Evolutionary conservation across 2,797 vertebrate genomes (phyloP), one percentile per base, ranked within the genome.

Genomic region (Sebastes wilsoni): DNA sequence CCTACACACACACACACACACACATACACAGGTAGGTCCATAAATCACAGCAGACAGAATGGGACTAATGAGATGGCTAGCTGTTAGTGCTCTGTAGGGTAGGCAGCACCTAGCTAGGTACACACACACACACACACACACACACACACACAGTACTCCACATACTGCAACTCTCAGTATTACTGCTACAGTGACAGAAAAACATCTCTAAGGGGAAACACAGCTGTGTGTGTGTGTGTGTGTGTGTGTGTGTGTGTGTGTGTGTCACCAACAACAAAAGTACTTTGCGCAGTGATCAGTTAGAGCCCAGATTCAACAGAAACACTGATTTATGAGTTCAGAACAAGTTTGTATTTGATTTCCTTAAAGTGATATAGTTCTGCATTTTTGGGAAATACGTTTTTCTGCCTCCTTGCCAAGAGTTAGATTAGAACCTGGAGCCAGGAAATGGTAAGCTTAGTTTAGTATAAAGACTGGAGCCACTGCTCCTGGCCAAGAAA

Each of bases 41-140:
- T 92, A 90, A 92, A 93, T 92, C 92, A 93, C 85, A 83, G 60
- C 73, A 80, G 91, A 93, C 92, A 92, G 92, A 93, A 92, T 93
- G 88, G 77, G 92, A 92, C 89, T 91, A 93, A 90, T 89, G 82
- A 82, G 73, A 68, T 72, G 36, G 81, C 78, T 89, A 69, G 58
- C 83, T 89, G 83, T 84, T 87, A 82, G 80, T 27, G 1, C 74
- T 83, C 46, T 73, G 66, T 82, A 49, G 62, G 70, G 66, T 27
- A 66, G 69, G 27, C 75, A 64, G 76, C 22, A 72, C 62, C 55
- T 25, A 52, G 74, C 69, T 72, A 76, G 66, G 8, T 54, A 32
- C 42, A 30, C 20, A 23, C 13, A 60, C 22, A 38, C 52, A 7
- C 23, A 13, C 62, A 58, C 49, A 38, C 27, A 72, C 11, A 32